Conservation (phyloP, 2,113 vertebrate genomes). For the Bos javanicus region DNA sequence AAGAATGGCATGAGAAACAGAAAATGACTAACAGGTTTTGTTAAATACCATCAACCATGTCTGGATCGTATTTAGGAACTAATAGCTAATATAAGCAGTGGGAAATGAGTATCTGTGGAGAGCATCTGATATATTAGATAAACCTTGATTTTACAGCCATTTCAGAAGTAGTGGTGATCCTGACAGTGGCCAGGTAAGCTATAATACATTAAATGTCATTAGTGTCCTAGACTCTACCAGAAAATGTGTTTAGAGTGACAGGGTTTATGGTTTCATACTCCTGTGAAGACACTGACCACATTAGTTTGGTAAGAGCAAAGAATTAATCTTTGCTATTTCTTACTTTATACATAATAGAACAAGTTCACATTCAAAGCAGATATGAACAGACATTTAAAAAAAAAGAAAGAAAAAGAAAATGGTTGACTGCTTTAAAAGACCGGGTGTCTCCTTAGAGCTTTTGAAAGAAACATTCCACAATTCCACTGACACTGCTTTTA, state of each 20-base stretch:
- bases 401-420: neutral
- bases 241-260: conserved; percentile 25
- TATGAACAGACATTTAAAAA: neutral
- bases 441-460: neutral
- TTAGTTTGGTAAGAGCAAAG: neutral
- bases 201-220: conserved; percentile 24
- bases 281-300: neutral
- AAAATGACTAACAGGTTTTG: neutral
- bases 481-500: conserved; percentile 7
- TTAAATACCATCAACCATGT: neutral
- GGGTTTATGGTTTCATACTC: conserved; percentile 26
- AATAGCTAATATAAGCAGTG: conserved; percentile 2
- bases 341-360: neutral
- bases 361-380: neutral
- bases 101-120: conserved; percentile 16
- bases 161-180: conserved; percentile 1
- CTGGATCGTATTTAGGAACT: neutral
- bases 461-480: conserved; percentile 32
- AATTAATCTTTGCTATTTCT: neutral
- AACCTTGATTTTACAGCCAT: conserved; percentile 31
- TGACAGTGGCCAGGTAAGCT: neutral
- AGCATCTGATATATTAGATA: conserved; percentile 21
- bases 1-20: neutral
- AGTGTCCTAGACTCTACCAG: conserved; percentile 32
- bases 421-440: neutral